Conservation (phyloP, 1,140 invertebrate genomes). For the Venustaconcha ellipsiformis region DNA sequence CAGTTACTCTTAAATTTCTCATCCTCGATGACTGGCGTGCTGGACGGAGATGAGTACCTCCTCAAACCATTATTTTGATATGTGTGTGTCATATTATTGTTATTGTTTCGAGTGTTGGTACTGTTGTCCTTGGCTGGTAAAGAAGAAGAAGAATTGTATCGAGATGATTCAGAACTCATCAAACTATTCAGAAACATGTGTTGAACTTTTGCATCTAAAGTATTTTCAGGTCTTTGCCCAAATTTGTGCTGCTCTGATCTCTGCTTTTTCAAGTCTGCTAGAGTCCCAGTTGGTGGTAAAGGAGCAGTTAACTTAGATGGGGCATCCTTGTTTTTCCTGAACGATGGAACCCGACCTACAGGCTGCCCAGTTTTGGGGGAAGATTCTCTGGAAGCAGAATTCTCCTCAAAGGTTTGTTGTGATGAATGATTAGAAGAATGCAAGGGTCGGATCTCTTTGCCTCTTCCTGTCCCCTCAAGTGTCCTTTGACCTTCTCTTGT, state of each 20-base stretch:
- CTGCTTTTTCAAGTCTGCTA: constrained; percentile 29
- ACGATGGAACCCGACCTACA: constrained; percentile 10
- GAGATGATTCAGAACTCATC: neutral
- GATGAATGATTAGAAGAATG: neutral
- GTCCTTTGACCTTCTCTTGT: constrained; percentile 1
- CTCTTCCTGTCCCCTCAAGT: neutral
- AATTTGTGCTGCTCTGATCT: constrained; percentile 28
- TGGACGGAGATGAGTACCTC: too few species aligned
- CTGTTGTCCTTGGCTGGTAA: too few species aligned
- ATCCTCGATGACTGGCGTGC: too few species aligned
- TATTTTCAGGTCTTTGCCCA: constrained; percentile 4
- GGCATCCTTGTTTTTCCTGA: constrained; percentile 28
- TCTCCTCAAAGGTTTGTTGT: neutral
- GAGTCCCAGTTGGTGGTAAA: constrained; percentile 8
- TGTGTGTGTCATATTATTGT: too few species aligned
- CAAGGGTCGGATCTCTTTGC: neutral
- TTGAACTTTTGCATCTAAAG: constrained; percentile 22
- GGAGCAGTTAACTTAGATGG: constrained; percentile 3
- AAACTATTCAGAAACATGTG: constrained; percentile 27
- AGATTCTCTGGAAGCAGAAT: neutral
- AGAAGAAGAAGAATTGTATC: too few species aligned
- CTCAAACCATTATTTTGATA: too few species aligned
- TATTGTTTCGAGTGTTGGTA: too few species aligned
- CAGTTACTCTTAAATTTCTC: too few species aligned
- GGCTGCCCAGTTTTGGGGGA: neutral